Base-by-base conservation (phyloP, 1,140 invertebrate genomes). In the Drosophila arawakana region DNA sequence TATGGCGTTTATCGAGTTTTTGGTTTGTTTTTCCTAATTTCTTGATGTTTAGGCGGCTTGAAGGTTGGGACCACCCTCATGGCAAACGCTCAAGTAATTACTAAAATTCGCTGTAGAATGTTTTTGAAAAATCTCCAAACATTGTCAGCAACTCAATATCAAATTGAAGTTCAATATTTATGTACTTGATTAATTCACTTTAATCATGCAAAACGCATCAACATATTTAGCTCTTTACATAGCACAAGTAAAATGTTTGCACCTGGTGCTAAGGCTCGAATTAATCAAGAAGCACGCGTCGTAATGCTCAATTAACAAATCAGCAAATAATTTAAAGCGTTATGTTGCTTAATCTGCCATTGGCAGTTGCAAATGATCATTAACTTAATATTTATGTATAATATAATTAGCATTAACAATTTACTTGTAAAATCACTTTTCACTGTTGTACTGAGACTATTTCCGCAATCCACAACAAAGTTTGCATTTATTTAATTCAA, bases 11-110 rank as follows among this genome's bases (percentile, higher is more conserved):
- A 54, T 76, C 66, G 59, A 50, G 54, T 57, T 65, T 60, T 49
- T 18, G 47, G 13, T 52, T 52, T 52, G 21, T 52, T 52, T 52
- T 43, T 13, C n/a, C 34, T 73, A 57, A 30, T 41, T 57, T 58
- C 55, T 70, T 70, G 58, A 61, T 34, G 47, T 37, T 57, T 58
- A 44, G 54, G 47, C 50, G 11, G 13, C 47, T 76, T 61, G 81
- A 83, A 84, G 81, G 81, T 80, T 84, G 76, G 77, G 81, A 84
- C 81, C 81, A 78, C 78, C 81, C 81, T 69, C 54, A 9, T 15
- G 18, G 18, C 11, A 34, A 34, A 50, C 35, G 62, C 54, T 58
- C 13, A 57, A 41, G 25, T 80, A 83, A 83, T 84, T 83, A 55
- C 55, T 37, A 46, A 63, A 69, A 79, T 70, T 82, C 80, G 44